A percentile compares a stretch with the other conserved stretches of the same genome.
phyloP scores from a whole-genome alignment of 2,113 vertebrate genomes.

The Rutilus rutilus region DNA sequence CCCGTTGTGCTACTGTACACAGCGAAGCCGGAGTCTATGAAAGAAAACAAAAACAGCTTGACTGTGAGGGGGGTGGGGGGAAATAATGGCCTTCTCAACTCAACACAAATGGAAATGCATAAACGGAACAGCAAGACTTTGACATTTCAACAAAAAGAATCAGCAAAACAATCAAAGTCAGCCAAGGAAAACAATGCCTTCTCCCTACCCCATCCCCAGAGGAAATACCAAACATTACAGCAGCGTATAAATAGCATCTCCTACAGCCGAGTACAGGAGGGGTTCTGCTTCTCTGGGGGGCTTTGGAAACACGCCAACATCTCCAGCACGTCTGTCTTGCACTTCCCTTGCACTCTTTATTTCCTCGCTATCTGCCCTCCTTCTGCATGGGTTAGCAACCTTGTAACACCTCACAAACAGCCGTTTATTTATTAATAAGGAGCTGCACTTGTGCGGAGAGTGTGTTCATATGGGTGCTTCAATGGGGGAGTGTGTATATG shows the following conservation, averaged over 20 bases:
- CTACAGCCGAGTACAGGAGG: slow-evolving; percentile 65
- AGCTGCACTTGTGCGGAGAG: not conserved
- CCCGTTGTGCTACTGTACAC: not conserved
- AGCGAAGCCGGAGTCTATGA: not conserved
- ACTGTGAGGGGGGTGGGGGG: not conserved
- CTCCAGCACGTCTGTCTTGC: not conserved
- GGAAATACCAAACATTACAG: slow-evolving; percentile 81
- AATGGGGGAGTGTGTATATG: not conserved
- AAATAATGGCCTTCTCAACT: slow-evolving; percentile 36
- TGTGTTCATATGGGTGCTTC: slow-evolving; percentile 21
- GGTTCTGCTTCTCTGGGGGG: slow-evolving; percentile 62
- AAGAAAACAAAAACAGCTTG: slow-evolving; percentile 28
- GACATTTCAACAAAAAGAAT: slow-evolving; percentile 63
- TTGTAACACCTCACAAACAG: slow-evolving; percentile 53
- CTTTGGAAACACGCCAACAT: slow-evolving; percentile 49
- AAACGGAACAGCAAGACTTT: slow-evolving; percentile 59
- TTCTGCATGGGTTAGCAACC: slow-evolving; percentile 34
- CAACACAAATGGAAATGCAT: slow-evolving; percentile 54
- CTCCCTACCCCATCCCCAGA: slow-evolving; percentile 58
- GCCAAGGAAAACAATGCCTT: slow-evolving; percentile 76
- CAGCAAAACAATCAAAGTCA: slow-evolving; percentile 63
- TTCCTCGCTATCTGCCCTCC: slow-evolving; percentile 14
- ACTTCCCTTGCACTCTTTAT: not conserved
- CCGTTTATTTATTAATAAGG: slow-evolving; percentile 52
- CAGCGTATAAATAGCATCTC: slow-evolving; percentile 74